phyloP scores from a whole-genome alignment of 2,113 vertebrate genomes.

The Tonatia bakeri region DNA sequence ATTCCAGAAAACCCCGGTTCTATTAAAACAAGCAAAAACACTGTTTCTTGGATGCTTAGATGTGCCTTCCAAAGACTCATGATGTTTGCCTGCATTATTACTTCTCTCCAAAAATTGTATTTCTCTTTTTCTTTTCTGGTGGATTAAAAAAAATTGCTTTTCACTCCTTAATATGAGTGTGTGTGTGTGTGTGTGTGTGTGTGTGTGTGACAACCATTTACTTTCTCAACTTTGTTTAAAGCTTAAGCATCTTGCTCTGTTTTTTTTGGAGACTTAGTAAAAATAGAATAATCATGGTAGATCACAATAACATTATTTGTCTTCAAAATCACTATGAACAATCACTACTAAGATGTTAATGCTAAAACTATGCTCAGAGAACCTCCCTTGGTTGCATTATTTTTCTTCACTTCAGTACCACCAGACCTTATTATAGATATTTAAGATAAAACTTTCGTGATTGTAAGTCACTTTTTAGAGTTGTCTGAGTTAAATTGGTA shows the following conservation, averaged over 20 bases:
- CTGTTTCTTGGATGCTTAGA: not conserved
- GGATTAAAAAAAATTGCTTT: not conserved
- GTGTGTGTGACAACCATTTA: not conserved
- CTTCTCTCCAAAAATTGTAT: not conserved
- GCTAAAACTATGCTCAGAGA: not conserved
- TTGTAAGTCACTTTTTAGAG: not conserved
- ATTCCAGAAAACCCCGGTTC: not conserved
- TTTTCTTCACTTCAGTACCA: not conserved
- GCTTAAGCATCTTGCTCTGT: not conserved
- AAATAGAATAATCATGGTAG: not conserved
- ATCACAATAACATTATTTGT: not conserved
- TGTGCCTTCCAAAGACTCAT: not conserved
- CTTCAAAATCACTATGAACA: not conserved
- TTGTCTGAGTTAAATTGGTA: not conserved
- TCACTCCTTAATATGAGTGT: not conserved
- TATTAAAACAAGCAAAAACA: not conserved
- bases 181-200: not conserved
- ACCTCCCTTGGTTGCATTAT: not conserved
- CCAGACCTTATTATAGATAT: not conserved
- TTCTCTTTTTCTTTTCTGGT: not conserved
- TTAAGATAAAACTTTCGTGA: not conserved
- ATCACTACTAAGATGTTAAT: not conserved
- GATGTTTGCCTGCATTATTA: not conserved
- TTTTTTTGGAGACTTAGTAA: slow-evolving; percentile 26
- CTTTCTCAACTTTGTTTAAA: slow-evolving; percentile 20